Evolutionary conservation across 2,888 invertebrate genomes (phyloP).

Genomic region (Drosophila merina): DNA sequence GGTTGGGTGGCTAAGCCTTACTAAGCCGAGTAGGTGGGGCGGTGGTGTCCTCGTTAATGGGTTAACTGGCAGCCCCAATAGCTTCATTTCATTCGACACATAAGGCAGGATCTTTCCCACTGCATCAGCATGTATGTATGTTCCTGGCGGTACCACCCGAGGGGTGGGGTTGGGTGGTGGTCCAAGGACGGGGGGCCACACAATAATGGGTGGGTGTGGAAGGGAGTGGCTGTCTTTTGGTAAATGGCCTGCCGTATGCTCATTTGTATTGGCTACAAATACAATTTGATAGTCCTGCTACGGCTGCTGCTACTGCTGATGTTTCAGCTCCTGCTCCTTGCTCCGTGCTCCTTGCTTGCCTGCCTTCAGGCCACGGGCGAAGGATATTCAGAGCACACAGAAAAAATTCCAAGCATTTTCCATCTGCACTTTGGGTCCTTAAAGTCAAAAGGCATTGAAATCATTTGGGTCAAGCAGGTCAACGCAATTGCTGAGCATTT

Average conservation of each 20-base stretch:
- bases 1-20: neutral
- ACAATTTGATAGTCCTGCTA: constrained; percentile 69
- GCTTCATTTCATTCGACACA: constrained; percentile 63
- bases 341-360: constrained; percentile 12
- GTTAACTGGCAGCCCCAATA: constrained; percentile 69
- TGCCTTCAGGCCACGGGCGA: constrained; percentile 57
- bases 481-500: neutral
- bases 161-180: neutral
- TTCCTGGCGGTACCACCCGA: neutral
- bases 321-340: constrained; percentile 23
- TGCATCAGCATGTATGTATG: constrained; percentile 1
- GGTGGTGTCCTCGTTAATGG: constrained; percentile 61
- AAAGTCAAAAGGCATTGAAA: constrained; percentile 23
- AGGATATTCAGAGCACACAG: constrained; percentile 63
- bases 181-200: neutral
- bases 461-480: constrained; percentile 23
- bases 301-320: constrained; percentile 12
- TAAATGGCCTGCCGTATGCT: constrained; percentile 77
- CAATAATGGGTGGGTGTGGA: constrained; percentile 23
- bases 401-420: constrained; percentile 27
- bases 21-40: constrained; percentile 10
- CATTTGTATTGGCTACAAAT: constrained; percentile 79
- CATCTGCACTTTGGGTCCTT: constrained; percentile 13
- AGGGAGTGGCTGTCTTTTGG: constrained; percentile 60
- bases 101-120: constrained; percentile 20